Evolutionary conservation across 2,797 vertebrate species (phyloP).

Genomic region (Ara ararauna): DNA sequence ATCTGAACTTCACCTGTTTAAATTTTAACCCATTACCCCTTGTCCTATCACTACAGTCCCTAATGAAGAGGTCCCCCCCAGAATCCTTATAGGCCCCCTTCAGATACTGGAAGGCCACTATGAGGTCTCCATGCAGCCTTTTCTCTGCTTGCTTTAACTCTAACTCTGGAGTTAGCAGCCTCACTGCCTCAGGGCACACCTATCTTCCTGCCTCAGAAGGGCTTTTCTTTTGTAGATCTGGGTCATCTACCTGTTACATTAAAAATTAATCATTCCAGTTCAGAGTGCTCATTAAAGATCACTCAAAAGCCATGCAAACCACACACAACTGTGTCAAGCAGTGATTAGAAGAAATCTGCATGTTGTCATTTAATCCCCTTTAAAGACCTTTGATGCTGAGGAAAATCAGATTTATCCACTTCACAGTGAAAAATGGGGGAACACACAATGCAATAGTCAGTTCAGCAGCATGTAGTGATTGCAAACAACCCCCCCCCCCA

Average conservation of each 20-base stretch:
- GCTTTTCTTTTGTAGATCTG: background rate
- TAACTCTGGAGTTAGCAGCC: background rate
- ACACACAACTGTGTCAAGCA: background rate
- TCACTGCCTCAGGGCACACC: background rate
- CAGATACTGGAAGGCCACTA: too few species aligned
- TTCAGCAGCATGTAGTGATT: accelerated
- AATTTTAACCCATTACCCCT: too few species aligned
- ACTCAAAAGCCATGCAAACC: background rate
- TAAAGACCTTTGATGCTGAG: background rate
- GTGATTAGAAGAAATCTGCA: background rate
- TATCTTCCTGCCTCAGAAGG: background rate
- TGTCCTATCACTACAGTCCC: too few species aligned
- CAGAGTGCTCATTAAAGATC: background rate
- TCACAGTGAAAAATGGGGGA: background rate
- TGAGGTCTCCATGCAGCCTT: too few species aligned
- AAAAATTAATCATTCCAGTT: background rate
- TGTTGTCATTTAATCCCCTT: background rate
- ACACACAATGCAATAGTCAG: background rate
- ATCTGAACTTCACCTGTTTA: too few species aligned
- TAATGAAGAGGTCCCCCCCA: too few species aligned
- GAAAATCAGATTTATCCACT: background rate
- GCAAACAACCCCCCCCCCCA: too few species aligned
- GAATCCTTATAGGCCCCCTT: too few species aligned
- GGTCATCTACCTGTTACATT: background rate
- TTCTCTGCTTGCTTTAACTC: background rate